A percentile compares a stretch with the other conserved stretches of the same genome.
phyloP scores from a whole-genome alignment of 2,797 vertebrate genomes.

The Sebastes taczanowskii region DNA sequence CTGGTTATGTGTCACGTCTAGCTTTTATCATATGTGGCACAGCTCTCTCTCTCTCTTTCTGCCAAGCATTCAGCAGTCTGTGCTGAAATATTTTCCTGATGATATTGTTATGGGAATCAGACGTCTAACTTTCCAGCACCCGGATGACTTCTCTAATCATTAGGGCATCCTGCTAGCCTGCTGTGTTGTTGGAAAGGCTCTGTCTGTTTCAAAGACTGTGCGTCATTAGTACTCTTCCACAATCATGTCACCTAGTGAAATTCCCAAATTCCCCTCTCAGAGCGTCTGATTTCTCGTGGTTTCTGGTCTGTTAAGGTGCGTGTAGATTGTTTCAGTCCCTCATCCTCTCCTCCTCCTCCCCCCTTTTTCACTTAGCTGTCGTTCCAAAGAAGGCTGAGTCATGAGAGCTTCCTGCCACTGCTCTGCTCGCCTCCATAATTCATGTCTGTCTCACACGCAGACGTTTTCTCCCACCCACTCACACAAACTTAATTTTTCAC shows the following conservation, averaged over 20 bases:
- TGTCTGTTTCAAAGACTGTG: not conserved
- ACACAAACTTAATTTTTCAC: slow-evolving; percentile 37
- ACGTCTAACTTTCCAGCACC: slow-evolving; percentile 3
- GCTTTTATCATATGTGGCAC: not conserved
- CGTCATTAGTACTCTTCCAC: not conserved
- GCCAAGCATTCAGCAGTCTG: not conserved
- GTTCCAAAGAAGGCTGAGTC: slow-evolving; percentile 77
- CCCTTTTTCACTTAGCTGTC: slow-evolving; percentile 39
- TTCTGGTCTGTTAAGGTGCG: slow-evolving; percentile 35
- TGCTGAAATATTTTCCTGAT: not conserved
- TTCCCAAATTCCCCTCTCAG: slow-evolving; percentile 26
- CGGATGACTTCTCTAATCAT: not conserved
- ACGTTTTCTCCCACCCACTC: slow-evolving; percentile 50
- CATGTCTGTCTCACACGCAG: slow-evolving; percentile 62
- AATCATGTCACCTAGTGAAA: not conserved
- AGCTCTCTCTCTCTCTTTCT: not conserved
- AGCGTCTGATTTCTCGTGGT: slow-evolving; percentile 14
- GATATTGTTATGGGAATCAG: not conserved
- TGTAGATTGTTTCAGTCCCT: slow-evolving; percentile 15
- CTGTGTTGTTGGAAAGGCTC: slow-evolving; percentile 1
- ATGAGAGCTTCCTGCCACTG: slow-evolving; percentile 71
- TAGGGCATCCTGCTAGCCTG: not conserved
- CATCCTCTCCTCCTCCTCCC: not conserved
- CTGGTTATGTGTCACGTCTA: not conserved
- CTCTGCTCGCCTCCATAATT: slow-evolving; percentile 71